These are phyloP conservation scores for Zophobas atratus DNA, from an alignment of 1,140 invertebrate genomes.

Conservation along the genomic window DNA sequence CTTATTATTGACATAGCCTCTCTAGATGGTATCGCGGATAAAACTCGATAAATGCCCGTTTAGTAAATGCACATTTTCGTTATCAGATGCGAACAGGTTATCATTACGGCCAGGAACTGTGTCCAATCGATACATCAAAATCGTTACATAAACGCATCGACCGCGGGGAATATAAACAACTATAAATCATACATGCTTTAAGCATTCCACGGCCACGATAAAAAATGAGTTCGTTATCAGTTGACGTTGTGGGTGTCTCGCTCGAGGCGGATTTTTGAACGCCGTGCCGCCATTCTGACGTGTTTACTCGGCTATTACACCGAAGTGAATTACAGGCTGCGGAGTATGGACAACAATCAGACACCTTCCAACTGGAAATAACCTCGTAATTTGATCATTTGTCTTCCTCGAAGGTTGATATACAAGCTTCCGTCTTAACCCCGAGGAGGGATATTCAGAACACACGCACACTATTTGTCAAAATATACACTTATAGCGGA, in stretches of 20 bases:
- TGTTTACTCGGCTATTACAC: conserved; percentile 26
- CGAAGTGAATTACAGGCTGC: conserved; percentile 16
- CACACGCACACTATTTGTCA: too few relatives aligned
- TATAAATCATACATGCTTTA: conserved; percentile 53
- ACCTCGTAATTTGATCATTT: background rate
- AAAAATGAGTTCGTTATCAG: conserved; percentile 55
- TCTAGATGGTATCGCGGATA: conserved; percentile 21
- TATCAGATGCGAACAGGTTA: conserved; percentile 52
- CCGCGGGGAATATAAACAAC: conserved; percentile 54
- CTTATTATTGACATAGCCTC: conserved; percentile 43
- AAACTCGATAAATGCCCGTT: conserved; percentile 46
- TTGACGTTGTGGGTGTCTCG: conserved; percentile 53
- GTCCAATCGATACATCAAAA: conserved; percentile 53
- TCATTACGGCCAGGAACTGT: conserved; percentile 53
- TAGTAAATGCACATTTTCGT: conserved; percentile 52
- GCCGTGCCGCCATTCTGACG: conserved; percentile 45
- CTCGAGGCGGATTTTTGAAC: conserved; percentile 47
- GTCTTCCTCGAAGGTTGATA: background rate
- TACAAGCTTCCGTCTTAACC: too few relatives aligned
- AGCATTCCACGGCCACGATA: conserved; percentile 50
- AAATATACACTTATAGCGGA: too few relatives aligned
- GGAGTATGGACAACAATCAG: conserved; percentile 12
- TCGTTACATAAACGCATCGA: conserved; percentile 53
- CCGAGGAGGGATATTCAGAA: too few relatives aligned
- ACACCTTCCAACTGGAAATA: conserved; percentile 10